Conservation (phyloP, 2,888 invertebrate species). For the Linnaemya tessellans region DNA sequence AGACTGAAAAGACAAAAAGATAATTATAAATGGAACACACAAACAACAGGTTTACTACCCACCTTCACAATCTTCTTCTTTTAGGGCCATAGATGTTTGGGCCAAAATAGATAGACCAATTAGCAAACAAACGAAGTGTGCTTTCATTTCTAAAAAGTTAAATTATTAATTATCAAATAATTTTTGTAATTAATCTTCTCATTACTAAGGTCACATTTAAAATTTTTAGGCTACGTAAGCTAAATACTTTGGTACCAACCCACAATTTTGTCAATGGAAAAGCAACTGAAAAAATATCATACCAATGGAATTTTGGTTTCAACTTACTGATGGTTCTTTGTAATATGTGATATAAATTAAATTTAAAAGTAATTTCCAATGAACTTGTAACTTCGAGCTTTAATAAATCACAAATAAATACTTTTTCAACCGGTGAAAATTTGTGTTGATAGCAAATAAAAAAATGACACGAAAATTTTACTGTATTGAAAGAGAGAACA, state of each 20-base stretch:
- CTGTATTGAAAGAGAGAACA: conserved; percentile 9
- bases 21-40: conserved; percentile 18
- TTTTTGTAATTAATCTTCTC: neutral
- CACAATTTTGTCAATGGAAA: neutral
- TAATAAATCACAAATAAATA: conserved; percentile 30
- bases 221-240: conserved; percentile 69
- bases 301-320: neutral
- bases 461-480: conserved; percentile 44
- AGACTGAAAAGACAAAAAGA: conserved; percentile 85
- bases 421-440: conserved; percentile 58
- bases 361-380: conserved; percentile 37
- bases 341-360: conserved; percentile 18
- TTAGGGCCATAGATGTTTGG: conserved; percentile 85
- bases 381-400: conserved; percentile 4
- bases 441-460: conserved; percentile 24
- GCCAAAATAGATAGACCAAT: conserved; percentile 82
- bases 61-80: conserved; percentile 93
- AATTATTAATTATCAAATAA: neutral
- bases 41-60: conserved; percentile 74
- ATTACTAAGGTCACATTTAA: conserved; percentile 1
- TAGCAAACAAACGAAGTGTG: conserved; percentile 75
- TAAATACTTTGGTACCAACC: conserved; percentile 46
- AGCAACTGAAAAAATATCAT: neutral
- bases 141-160: conserved; percentile 76
- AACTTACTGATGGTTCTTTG: conserved; percentile 54